These are phyloP conservation scores for Drosophila littoralis DNA, from an alignment of 1,140 invertebrate genomes.

Conservation along the genomic window DNA sequence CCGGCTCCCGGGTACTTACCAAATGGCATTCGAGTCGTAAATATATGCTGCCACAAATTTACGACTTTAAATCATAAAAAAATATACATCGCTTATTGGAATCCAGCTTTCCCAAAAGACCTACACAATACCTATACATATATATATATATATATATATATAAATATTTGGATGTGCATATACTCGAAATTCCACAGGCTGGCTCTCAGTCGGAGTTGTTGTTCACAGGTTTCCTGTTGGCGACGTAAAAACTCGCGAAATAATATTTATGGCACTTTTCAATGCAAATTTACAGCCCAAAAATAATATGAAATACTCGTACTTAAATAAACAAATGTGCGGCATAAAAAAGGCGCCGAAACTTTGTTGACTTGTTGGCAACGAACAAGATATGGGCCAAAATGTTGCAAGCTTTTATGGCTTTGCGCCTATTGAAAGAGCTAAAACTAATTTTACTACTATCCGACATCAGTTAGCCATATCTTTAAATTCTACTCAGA, in stretches of 20 bases:
- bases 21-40: constrained; percentile 73
- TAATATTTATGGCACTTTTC: constrained; percentile 81
- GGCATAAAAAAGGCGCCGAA: constrained; percentile 23
- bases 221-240: constrained; percentile 56
- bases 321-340: constrained; percentile 58
- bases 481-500: background rate
- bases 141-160: constrained; percentile 1
- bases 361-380: background rate
- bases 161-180: background rate
- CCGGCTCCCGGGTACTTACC: constrained; percentile 58
- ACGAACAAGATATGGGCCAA: background rate
- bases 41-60: constrained; percentile 70
- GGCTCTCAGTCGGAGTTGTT: constrained; percentile 10
- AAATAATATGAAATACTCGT: constrained; percentile 70
- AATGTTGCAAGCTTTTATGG: background rate
- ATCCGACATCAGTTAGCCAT: background rate
- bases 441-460: constrained; percentile 19
- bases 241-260: constrained; percentile 70
- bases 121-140: background rate
- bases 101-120: constrained; percentile 19
- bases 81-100: constrained; percentile 61
- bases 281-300: constrained; percentile 74
- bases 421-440: constrained; percentile 6
- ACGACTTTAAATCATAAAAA: constrained; percentile 79
- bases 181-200: constrained; percentile 10